A percentile compares a stretch with the other conserved stretches of the same genome.
Evolutionary conservation across 1,140 invertebrate species (phyloP).

Genomic region (Anoplophora glabripennis): DNA sequence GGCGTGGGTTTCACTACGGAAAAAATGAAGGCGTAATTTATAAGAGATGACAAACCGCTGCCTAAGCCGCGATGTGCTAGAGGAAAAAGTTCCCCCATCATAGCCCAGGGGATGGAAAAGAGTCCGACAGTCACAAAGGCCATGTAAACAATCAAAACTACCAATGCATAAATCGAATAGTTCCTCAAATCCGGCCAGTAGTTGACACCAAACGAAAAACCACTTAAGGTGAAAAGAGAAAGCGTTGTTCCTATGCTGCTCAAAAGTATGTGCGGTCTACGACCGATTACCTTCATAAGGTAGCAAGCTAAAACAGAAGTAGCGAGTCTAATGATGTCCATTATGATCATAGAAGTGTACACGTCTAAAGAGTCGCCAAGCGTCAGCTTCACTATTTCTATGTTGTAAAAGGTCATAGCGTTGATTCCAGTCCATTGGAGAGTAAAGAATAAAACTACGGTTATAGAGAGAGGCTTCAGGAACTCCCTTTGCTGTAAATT

Average conservation of each 20-base stretch:
- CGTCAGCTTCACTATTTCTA: conserved; percentile 58
- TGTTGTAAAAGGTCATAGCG: conserved; percentile 71
- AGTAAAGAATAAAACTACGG: conserved; percentile 60
- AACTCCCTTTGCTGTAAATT: conserved; percentile 47
- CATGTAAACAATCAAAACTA: conserved; percentile 57
- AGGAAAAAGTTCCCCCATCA: conserved; percentile 65
- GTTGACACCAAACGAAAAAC: conserved; percentile 31
- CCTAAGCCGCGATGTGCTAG: conserved; percentile 56
- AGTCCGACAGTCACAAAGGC: conserved; percentile 58
- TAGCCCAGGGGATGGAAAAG: conserved; percentile 66
- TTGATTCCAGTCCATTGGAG: conserved; percentile 65
- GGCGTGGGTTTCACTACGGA: conserved; percentile 69
- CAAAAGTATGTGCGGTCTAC: conserved; percentile 56
- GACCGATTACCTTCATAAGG: conserved; percentile 57
- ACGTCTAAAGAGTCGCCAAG: conserved; percentile 54
- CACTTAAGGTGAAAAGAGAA: conserved; percentile 53
- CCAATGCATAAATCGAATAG: conserved; percentile 45
- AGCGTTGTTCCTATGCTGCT: conserved; percentile 58
- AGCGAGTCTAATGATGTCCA: conserved; percentile 66
- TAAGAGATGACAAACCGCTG: conserved; percentile 60
- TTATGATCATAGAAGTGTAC: conserved; percentile 60
- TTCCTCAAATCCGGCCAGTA: not conserved
- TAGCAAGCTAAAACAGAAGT: conserved; percentile 58
- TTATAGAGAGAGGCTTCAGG: conserved; percentile 59
- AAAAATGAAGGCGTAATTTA: conserved; percentile 66